Conservation (phyloP, 1,140 invertebrate species). For the Drosophila azteca region DNA sequence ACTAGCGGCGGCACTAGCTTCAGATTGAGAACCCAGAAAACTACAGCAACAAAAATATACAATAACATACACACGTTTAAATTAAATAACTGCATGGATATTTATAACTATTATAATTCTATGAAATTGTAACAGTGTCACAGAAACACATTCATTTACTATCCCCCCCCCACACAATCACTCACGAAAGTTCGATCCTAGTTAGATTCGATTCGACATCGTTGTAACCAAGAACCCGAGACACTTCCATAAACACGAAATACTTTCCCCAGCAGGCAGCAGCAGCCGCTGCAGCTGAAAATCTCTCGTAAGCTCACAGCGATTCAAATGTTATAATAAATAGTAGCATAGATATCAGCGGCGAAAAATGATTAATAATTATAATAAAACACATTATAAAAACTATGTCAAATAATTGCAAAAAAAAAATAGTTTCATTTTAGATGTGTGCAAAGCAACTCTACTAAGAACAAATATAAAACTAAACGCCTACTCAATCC, state of each 20-base stretch:
- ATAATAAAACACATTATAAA: constrained; percentile 53
- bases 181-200: constrained; percentile 40
- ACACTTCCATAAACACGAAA: constrained; percentile 21
- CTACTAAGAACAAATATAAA: constrained; percentile 19
- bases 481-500: constrained; percentile 5
- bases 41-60: constrained; percentile 62
- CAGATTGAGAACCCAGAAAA: constrained; percentile 51
- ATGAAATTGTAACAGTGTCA: constrained; percentile 76
- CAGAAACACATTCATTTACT: constrained; percentile 29
- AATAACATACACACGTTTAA: constrained; percentile 80
- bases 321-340: constrained; percentile 67
- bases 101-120: constrained; percentile 77
- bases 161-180: constrained; percentile 27
- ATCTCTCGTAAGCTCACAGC: constrained; percentile 69
- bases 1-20: constrained; percentile 33
- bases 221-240: constrained; percentile 20
- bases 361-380: constrained; percentile 49
- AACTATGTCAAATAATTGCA: constrained; percentile 43
- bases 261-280: constrained; percentile 20
- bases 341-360: constrained; percentile 58
- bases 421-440: constrained; percentile 55
- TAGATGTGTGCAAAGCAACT: constrained; percentile 40
- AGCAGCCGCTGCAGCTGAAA: constrained; percentile 46
- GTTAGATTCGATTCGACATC: constrained; percentile 46
- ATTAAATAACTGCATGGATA: constrained; percentile 77